Percentiles rank a stretch among this genome's conserved stretches.
These are phyloP conservation scores for Agelastica alni DNA, from an alignment of 2,888 invertebrate species.

Conservation along the genomic window DNA sequence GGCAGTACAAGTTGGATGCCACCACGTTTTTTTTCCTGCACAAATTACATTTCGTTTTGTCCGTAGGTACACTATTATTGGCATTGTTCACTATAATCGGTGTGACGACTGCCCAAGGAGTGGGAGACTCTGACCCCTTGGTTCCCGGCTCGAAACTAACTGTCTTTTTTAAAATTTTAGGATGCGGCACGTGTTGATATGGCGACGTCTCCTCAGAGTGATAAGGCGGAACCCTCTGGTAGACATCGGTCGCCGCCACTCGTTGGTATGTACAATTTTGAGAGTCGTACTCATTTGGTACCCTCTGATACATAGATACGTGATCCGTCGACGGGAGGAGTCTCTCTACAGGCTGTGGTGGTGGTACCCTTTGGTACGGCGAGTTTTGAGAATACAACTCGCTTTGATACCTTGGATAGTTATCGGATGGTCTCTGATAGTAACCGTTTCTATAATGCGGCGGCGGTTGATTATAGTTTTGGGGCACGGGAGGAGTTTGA, in stretches of 20 bases:
- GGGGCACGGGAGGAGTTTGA: constrained; percentile 51
- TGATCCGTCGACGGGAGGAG: neutral
- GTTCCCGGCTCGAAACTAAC: constrained; percentile 76
- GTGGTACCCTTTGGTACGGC: constrained; percentile 45
- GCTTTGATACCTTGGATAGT: constrained; percentile 15
- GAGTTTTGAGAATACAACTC: constrained; percentile 34
- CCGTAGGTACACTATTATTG: constrained; percentile 51
- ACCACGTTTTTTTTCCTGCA: constrained; percentile 84
- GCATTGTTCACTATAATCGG: constrained; percentile 54
- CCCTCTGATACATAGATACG: constrained; percentile 12
- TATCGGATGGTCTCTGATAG: constrained; percentile 43
- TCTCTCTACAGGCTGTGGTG: constrained; percentile 2
- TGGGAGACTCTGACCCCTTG: constrained; percentile 59
- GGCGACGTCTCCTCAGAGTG: constrained; percentile 54
- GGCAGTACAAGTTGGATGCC: constrained; percentile 80
- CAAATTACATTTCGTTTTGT: constrained; percentile 78
- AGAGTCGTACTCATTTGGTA: constrained; percentile 29
- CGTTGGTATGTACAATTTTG: constrained; percentile 44
- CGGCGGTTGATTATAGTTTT: constrained; percentile 41
- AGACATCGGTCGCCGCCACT: constrained; percentile 36
- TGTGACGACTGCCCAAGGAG: constrained; percentile 52
- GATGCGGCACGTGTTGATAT: constrained; percentile 68
- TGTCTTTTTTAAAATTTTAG: constrained; percentile 67
- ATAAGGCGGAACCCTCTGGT: constrained; percentile 50
- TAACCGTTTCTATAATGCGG: constrained; percentile 28